phyloP scores from a whole-genome alignment of 2,113 vertebrate genomes.

The Neopipo cinnamomea region DNA sequence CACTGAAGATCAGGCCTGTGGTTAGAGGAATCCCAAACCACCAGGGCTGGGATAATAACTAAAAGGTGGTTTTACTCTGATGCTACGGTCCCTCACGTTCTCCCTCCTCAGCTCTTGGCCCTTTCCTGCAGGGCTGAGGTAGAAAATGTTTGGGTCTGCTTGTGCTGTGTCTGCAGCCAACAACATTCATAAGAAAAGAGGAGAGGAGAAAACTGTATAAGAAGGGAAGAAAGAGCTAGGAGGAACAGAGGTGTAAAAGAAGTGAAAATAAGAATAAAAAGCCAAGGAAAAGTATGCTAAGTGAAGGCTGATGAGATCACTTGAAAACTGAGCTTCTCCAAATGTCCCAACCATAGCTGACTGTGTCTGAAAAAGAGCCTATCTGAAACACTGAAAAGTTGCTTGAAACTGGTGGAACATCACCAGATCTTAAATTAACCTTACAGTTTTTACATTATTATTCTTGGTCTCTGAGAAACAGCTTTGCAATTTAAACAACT shows the following conservation, averaged over 20 bases:
- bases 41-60: slow-evolving; percentile 13
- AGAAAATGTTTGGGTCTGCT: not conserved
- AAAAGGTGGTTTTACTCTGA: not conserved
- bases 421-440: not conserved
- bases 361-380: not conserved
- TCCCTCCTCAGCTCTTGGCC: not conserved
- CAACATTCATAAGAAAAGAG: not conserved
- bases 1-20: not conserved
- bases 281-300: not conserved
- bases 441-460: not conserved
- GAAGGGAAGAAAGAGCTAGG: not conserved
- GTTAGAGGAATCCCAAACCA: slow-evolving; percentile 46
- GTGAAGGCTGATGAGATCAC: not conserved
- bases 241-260: not conserved
- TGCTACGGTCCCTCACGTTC: not conserved
- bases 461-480: not conserved
- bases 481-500: not conserved
- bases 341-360: not conserved
- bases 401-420: not conserved
- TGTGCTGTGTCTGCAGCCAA: not conserved
- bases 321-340: slow-evolving; percentile 38
- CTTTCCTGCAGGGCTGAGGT: not conserved
- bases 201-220: not conserved
- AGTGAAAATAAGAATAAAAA: not conserved
- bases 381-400: not conserved